Evolutionary conservation across 1,140 invertebrate genomes (phyloP).

Genomic region (Sogatella furcifera): DNA sequence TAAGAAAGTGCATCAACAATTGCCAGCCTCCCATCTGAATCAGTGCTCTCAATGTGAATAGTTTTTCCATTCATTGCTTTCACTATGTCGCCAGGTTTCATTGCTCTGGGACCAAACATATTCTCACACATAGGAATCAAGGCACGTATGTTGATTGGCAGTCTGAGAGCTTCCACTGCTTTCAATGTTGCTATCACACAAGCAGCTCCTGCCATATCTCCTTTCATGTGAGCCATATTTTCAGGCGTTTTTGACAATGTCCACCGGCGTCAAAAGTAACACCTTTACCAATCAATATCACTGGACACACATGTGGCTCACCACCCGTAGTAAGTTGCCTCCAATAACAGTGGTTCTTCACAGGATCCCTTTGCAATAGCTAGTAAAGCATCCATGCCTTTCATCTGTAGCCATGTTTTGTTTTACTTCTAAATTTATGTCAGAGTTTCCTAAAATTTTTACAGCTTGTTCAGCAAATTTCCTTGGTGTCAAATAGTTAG

Average conservation of each 20-base stretch:
- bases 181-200: slow-evolving; percentile 41
- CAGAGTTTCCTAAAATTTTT: slow-evolving; percentile 33
- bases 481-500: slow-evolving; percentile 51
- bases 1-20: slow-evolving; percentile 52
- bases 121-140: slow-evolving; percentile 50
- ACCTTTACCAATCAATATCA: slow-evolving; percentile 39
- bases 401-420: slow-evolving; percentile 40
- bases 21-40: slow-evolving; percentile 53
- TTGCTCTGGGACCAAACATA: slow-evolving; percentile 46
- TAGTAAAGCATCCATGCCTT: slow-evolving; percentile 51
- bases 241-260: slow-evolving; percentile 43
- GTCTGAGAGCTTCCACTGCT: slow-evolving; percentile 38
- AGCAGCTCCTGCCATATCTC: slow-evolving; percentile 56
- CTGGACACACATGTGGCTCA: slow-evolving; percentile 33
- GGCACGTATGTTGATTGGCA: slow-evolving; percentile 45
- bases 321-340: slow-evolving; percentile 29
- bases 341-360: slow-evolving; percentile 45
- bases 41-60: slow-evolving; percentile 52
- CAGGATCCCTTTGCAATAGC: slow-evolving; percentile 47
- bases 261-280: slow-evolving; percentile 57
- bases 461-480: slow-evolving; percentile 41
- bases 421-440: slow-evolving; percentile 34
- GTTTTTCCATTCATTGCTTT: slow-evolving; percentile 51
- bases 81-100: slow-evolving; percentile 52
- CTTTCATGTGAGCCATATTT: slow-evolving; percentile 49